phyloP scores from a whole-genome alignment of 2,797 vertebrate genomes.

The Spea hammondii region DNA sequence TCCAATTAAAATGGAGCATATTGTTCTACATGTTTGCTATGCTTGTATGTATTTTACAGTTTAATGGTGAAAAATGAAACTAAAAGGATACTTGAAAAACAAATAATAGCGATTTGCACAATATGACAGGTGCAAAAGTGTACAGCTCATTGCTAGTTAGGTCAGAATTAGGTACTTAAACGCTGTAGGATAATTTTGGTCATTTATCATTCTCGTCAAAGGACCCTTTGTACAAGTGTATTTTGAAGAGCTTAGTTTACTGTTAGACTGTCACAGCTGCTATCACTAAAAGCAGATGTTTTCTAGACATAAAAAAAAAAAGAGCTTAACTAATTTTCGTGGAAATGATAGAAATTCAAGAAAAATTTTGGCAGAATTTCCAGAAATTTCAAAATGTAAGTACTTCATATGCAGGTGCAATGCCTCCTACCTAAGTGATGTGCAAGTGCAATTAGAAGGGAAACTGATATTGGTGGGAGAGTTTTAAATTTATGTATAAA shows the following conservation, averaged over 20 bases:
- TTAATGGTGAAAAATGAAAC: conserved; percentile 34
- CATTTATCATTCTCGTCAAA: conserved; percentile 72
- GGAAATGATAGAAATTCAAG: conserved; percentile 54
- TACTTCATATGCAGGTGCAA: conserved; percentile 58
- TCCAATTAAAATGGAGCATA: conserved; percentile 35
- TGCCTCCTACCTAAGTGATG: conserved; percentile 9
- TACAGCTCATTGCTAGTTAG: conserved; percentile 65
- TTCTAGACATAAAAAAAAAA: conserved; percentile 55
- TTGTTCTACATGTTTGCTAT: conserved; percentile 27
- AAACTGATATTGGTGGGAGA: conserved; percentile 57
- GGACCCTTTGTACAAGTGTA: conserved; percentile 66
- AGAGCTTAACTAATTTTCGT: conserved; percentile 58
- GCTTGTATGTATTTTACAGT: conserved; percentile 16
- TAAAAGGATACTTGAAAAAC: conserved; percentile 51
- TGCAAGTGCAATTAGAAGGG: conserved; percentile 38
- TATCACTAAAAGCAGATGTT: conserved; percentile 72
- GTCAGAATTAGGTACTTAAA: conserved; percentile 69
- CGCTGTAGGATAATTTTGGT: conserved; percentile 70
- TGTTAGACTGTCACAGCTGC: conserved; percentile 72
- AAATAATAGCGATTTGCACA: conserved; percentile 59
- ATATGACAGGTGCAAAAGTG: conserved; percentile 72
- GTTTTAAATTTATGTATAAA: conserved; percentile 24
- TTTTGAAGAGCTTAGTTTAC: conserved; percentile 67
- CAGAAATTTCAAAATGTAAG: conserved; percentile 47
- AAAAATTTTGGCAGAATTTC: conserved; percentile 58